These are phyloP conservation scores for Semaprochilodus insignis DNA, from an alignment of 2,797 vertebrate genomes.

Conservation along the genomic window DNA sequence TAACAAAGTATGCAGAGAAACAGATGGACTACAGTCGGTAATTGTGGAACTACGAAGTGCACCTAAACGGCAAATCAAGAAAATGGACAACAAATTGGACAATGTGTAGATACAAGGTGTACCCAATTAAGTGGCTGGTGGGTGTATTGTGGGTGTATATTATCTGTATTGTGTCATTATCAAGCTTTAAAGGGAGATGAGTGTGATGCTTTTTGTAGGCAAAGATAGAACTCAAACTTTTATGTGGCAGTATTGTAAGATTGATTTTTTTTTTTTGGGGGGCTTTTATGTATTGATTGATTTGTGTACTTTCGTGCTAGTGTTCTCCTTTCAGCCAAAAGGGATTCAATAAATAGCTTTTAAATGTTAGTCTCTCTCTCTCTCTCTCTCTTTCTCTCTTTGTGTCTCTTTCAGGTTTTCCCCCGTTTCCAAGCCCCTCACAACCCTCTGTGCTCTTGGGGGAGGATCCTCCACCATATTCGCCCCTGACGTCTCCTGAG, in stretches of 20 bases:
- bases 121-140: no score
- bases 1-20: no score
- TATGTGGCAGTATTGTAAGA: neutral
- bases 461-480: conserved; percentile 91
- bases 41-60: no score
- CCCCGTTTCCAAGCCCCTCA: conserved; percentile 82
- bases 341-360: neutral
- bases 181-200: neutral
- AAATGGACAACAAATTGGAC: no score
- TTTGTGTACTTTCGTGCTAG: neutral
- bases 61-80: no score
- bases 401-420: conserved; percentile 76
- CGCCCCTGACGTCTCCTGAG: conserved; percentile 89
- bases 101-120: no score
- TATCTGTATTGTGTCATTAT: neutral
- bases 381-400: neutral
- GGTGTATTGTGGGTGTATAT: no score
- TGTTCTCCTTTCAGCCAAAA: neutral
- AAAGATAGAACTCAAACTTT: neutral
- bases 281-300: neutral
- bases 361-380: neutral
- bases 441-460: conserved; percentile 86
- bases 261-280: neutral
- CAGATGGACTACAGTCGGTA: no score
- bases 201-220: neutral